Conservation (phyloP, 2,113 vertebrate genomes). For the Vulpes vulpes region DNA sequence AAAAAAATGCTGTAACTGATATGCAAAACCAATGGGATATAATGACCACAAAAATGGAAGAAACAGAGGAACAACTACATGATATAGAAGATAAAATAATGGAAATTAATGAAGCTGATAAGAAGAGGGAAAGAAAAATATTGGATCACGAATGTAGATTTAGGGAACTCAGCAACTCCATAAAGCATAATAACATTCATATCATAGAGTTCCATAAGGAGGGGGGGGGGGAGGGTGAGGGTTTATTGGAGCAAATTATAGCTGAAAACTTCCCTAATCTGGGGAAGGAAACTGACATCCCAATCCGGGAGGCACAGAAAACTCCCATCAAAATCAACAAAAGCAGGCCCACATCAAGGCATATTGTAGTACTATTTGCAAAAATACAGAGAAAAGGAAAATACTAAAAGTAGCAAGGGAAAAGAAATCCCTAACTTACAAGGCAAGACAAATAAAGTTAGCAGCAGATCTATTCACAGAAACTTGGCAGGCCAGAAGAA, state of each 20-base stretch:
- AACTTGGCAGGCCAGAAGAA: neutral
- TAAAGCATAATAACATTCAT: neutral
- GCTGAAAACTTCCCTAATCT: neutral
- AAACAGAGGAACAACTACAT: neutral
- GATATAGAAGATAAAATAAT: neutral
- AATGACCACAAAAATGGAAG: neutral
- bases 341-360: neutral
- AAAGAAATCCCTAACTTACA: neutral
- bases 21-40: neutral
- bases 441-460: neutral
- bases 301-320: neutral
- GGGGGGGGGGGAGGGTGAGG: no score
- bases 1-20: neutral
- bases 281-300: neutral
- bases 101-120: neutral
- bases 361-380: neutral
- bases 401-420: neutral
- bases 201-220: neutral
- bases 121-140: neutral
- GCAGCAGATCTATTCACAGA: neutral
- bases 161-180: neutral
- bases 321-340: neutral
- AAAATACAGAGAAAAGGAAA: neutral
- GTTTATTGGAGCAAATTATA: neutral
- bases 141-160: neutral